Evolutionary conservation across 2,888 invertebrate species (phyloP).

Genomic region (Camponotus fellah): DNA sequence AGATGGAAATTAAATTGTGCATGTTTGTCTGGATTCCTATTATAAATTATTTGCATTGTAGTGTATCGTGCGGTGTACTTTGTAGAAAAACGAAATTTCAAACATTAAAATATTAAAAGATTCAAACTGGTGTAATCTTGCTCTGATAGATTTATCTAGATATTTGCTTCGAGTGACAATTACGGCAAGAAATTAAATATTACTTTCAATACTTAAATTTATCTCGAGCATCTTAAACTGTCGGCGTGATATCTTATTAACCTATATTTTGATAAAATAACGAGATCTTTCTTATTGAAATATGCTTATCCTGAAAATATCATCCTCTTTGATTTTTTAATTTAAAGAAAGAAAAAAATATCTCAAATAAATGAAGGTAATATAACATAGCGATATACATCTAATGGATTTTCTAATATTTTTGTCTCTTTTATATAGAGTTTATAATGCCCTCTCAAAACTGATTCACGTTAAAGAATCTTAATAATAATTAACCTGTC

Average conservation of each 20-base stretch:
- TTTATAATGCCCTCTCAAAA: not conserved
- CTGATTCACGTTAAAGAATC: not conserved
- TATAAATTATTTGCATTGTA: not conserved
- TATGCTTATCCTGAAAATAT: slow-evolving; percentile 4
- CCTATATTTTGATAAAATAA: not conserved
- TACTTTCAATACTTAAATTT: slow-evolving; percentile 10
- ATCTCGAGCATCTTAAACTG: not conserved
- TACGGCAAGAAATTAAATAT: not conserved
- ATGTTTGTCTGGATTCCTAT: slow-evolving; percentile 68
- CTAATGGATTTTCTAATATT: not conserved
- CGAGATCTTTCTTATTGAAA: not conserved
- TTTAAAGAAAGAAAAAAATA: not conserved
- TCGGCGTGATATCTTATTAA: slow-evolving; percentile 3
- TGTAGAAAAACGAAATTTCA: slow-evolving; percentile 7
- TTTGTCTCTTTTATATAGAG: too few species aligned
- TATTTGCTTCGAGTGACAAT: not conserved
- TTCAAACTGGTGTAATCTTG: not conserved
- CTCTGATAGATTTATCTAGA: not conserved
- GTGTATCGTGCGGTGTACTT: not conserved
- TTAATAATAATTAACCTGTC: slow-evolving; percentile 24
- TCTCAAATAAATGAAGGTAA: not conserved
- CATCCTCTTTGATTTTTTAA: not conserved
- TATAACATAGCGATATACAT: not conserved
- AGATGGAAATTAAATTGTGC: slow-evolving; percentile 61
- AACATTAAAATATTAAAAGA: not conserved